A percentile compares a stretch with the other conserved stretches of the same genome.
These are phyloP conservation scores for Sus cebifrons DNA, from an alignment of 2,797 vertebrate genomes.

Conservation along the genomic window DNA sequence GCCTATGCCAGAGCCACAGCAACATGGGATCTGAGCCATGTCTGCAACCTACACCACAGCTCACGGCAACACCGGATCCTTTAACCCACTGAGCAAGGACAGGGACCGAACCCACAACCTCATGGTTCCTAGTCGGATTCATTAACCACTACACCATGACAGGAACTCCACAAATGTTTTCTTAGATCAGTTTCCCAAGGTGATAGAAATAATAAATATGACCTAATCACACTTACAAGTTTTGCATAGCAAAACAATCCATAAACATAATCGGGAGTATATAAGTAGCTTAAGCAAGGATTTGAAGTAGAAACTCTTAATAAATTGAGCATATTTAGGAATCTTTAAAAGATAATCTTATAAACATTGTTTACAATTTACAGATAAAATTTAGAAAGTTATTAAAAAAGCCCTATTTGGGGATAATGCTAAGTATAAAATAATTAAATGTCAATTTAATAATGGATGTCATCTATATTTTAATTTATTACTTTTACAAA, in stretches of 20 bases:
- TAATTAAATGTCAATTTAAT: slow-evolving; percentile 54
- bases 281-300: neutral
- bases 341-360: neutral
- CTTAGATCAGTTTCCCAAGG: too few relatives aligned
- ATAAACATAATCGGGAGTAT: neutral
- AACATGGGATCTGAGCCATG: too few relatives aligned
- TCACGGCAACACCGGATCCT: too few relatives aligned
- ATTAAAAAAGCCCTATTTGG: slow-evolving; percentile 35
- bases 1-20: too few relatives aligned
- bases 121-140: too few relatives aligned
- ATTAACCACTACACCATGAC: too few relatives aligned
- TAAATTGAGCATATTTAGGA: neutral
- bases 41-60: too few relatives aligned
- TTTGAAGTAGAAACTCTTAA: neutral
- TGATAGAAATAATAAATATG: too few relatives aligned
- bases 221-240: too few relatives aligned
- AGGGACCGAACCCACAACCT: too few relatives aligned
- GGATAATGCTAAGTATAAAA: slow-evolving; percentile 33
- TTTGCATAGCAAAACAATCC: neutral
- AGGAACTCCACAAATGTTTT: neutral
- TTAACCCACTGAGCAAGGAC: too few relatives aligned
- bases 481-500: neutral
- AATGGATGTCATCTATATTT: neutral
- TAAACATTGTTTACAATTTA: neutral
- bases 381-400: slow-evolving; percentile 70